Evolutionary conservation across 2,888 invertebrate species (phyloP), one percentile per base, ranked within the genome.

Genomic region (Chloroclysta siterata): DNA sequence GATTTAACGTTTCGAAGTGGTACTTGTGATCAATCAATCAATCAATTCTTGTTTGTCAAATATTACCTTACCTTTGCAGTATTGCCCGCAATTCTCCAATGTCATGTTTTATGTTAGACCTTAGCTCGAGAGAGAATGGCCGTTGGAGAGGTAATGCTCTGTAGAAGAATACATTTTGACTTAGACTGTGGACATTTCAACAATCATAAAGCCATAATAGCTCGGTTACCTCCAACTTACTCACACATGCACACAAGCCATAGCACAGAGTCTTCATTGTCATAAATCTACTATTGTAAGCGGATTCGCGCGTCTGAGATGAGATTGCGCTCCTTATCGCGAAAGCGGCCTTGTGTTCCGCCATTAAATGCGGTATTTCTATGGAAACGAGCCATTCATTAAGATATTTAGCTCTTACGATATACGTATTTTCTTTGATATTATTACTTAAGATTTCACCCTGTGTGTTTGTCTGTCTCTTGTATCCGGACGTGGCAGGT

Each of bases 321-420:
- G 50, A 44, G 63, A 54, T 57, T 58, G 58, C 42, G 56, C 15
- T 7, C 14, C 58, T 63, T 63, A 63, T 63, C 63, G 50, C 39
- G 14, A 53, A 51, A 22, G 47, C 48, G 50, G 53, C 58, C 58
- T 57, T 58, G 57, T 36, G n/a, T 28, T 29, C 15, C 57, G 41
- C 53, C 53, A 36, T 42, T 36, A 53, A 46, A 17, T 29, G 42
- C 42, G 22, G 10, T 36, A 22, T 42, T 50, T 42, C 50, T 74
- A 77, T 72, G 69, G 69, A 65, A 60, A 54, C 60, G 42, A 15
- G 29, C 44, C 29, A 47, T 53, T 53, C 48, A 53, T 48, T 60
- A 53, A 46, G 29, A 41, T 48, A 48, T 29, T 46, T 36, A 54
- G 53, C 14, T 28, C 28, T n/a, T 36, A 17, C 39, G 41, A 41